Conservation (phyloP, 2,888 invertebrate species). For the Dermolepida albohirtum region DNA sequence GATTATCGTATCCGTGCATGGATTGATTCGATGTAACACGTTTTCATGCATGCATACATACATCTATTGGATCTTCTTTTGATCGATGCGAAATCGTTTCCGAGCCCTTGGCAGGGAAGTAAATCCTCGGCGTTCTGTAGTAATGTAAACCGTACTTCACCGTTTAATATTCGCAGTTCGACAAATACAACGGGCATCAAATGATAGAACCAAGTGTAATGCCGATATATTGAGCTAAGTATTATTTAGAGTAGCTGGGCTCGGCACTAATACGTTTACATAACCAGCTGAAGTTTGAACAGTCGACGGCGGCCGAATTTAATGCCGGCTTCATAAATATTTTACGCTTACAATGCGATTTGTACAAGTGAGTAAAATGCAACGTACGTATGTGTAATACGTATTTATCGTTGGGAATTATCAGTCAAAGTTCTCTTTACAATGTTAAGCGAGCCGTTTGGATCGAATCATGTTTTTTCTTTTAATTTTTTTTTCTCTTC, state of each 20-base stretch:
- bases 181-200: constrained; percentile 25
- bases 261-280: constrained; percentile 32
- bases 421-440: too few relatives aligned
- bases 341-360: constrained; percentile 34
- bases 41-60: background rate
- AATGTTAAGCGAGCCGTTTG: too few relatives aligned
- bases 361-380: constrained; percentile 13
- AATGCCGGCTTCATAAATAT: constrained; percentile 30
- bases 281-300: constrained; percentile 35
- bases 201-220: constrained; percentile 37
- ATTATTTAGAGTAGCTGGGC: constrained; percentile 35
- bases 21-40: too few relatives aligned
- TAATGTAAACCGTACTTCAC: constrained; percentile 13
- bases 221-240: constrained; percentile 36
- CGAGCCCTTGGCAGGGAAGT: constrained; percentile 1
- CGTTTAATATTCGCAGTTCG: constrained; percentile 29
- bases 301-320: constrained; percentile 30
- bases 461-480: too few relatives aligned
- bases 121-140: background rate
- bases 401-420: too few relatives aligned
- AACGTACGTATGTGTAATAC: background rate
- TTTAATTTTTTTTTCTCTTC: too few relatives aligned
- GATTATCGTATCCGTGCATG: too few relatives aligned
- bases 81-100: constrained; percentile 28
- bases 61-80: background rate